These are phyloP conservation scores for Cygnus olor DNA, from an alignment of 2,797 vertebrate genomes.

Conservation along the genomic window DNA sequence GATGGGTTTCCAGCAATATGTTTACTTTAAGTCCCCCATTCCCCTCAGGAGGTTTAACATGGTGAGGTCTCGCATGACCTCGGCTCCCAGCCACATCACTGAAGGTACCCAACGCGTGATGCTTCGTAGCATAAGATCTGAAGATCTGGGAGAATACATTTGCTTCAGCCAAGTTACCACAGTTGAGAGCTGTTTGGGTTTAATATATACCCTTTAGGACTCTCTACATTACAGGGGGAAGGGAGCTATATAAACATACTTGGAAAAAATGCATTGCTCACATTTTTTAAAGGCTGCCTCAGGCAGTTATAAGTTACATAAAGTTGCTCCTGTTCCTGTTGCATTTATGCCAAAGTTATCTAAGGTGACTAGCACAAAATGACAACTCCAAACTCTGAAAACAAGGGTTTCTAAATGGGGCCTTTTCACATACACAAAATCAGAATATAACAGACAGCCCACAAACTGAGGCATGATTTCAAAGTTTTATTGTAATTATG, in stretches of 20 bases:
- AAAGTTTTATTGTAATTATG: neutral
- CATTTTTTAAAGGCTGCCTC: conserved; percentile 42
- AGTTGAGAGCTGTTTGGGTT: conserved; percentile 5
- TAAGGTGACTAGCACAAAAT: conserved; percentile 21
- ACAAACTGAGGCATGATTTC: neutral
- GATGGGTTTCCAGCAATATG: neutral
- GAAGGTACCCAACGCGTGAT: neutral
- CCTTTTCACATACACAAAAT: neutral
- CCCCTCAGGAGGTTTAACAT: neutral
- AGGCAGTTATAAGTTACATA: conserved; percentile 62
- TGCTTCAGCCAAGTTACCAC: neutral
- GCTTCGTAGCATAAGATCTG: accelerated
- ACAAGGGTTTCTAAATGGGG: neutral
- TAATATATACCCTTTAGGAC: neutral
- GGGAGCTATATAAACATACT: neutral
- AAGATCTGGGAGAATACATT: neutral
- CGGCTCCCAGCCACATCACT: neutral
- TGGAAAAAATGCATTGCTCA: conserved; percentile 46
- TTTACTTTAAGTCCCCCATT: neutral
- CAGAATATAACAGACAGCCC: neutral
- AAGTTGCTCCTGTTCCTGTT: conserved; percentile 36
- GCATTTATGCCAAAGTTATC: conserved; percentile 39
- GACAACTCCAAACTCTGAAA: neutral
- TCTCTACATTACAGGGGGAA: neutral
- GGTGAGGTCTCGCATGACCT: neutral